A percentile compares a stretch with the other conserved stretches of the same genome.
These are phyloP conservation scores for Mythimna ferrago DNA, from an alignment of 2,888 invertebrate species.

Conservation along the genomic window DNA sequence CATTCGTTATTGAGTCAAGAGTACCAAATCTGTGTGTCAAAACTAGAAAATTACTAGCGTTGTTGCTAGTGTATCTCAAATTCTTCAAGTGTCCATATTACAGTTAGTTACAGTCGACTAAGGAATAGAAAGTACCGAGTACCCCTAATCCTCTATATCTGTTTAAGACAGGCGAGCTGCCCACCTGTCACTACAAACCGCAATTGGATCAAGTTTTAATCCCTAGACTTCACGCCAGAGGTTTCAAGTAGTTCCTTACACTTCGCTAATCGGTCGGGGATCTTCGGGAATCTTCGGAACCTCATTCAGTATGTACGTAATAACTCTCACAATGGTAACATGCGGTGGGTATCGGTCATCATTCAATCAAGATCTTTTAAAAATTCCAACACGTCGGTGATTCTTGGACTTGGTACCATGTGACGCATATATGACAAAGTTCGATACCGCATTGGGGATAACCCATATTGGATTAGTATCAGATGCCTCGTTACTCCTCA, in stretches of 20 bases:
- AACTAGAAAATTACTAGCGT: not conserved
- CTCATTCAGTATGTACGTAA: conserved; percentile 36
- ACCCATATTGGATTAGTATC: conserved; percentile 28
- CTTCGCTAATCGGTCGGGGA: conserved; percentile 32
- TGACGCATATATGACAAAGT: conserved; percentile 44
- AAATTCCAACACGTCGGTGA: conserved; percentile 54
- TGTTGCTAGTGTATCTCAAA: not conserved
- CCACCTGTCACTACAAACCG: conserved; percentile 25
- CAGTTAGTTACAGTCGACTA: not conserved
- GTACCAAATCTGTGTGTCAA: not conserved
- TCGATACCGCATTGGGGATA: conserved; percentile 26
- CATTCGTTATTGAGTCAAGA: not conserved
- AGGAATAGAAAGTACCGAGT: conserved; percentile 3
- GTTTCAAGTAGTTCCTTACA: conserved; percentile 43
- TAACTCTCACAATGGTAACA: conserved; percentile 30
- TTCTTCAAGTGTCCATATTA: not conserved
- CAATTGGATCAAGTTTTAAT: conserved; percentile 54
- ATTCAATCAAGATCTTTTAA: conserved; percentile 49
- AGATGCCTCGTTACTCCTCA: too few species aligned
- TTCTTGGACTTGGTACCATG: conserved; percentile 42
- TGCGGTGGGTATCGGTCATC: conserved; percentile 24
- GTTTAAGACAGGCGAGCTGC: conserved; percentile 13
- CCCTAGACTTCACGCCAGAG: conserved; percentile 50
- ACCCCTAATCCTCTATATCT: conserved; percentile 8
- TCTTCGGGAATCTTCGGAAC: conserved; percentile 29